Evolutionary conservation across 2,113 vertebrate genomes (phyloP).

Genomic region (Pan troglodytes): DNA sequence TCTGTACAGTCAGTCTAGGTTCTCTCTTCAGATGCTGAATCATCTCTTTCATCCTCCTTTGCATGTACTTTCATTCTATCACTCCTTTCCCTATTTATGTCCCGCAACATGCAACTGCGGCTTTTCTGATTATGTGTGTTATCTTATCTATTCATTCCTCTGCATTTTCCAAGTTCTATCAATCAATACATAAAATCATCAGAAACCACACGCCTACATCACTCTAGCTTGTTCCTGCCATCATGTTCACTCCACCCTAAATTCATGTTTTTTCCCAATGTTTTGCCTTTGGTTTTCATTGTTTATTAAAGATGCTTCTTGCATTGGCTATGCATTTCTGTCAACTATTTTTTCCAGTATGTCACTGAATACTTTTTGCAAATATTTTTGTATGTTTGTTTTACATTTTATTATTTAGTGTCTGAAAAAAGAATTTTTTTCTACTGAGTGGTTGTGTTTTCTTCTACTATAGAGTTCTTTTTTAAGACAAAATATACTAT

Average conservation of each 20-base stretch:
- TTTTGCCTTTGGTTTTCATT: constrained; percentile 6
- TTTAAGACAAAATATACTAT: no score
- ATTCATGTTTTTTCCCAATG: background rate
- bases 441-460: background rate
- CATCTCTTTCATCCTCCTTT: background rate
- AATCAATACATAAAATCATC: background rate
- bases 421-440: background rate
- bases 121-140: background rate
- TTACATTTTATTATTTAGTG: background rate
- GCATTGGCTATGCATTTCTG: background rate
- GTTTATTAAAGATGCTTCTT: background rate
- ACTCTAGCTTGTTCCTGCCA: background rate
- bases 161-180: background rate
- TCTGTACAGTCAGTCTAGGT: background rate
- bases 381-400: background rate
- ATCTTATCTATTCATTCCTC: background rate
- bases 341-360: background rate
- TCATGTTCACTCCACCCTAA: background rate
- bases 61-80: background rate
- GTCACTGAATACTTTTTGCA: background rate
- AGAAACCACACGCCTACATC: background rate
- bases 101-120: background rate
- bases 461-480: background rate
- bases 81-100: background rate
- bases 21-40: background rate